These are phyloP conservation scores for Mastigias papua DNA, from an alignment of 30 jellyfish, hydroid and myxozoan species.

Conservation along the genomic window DNA sequence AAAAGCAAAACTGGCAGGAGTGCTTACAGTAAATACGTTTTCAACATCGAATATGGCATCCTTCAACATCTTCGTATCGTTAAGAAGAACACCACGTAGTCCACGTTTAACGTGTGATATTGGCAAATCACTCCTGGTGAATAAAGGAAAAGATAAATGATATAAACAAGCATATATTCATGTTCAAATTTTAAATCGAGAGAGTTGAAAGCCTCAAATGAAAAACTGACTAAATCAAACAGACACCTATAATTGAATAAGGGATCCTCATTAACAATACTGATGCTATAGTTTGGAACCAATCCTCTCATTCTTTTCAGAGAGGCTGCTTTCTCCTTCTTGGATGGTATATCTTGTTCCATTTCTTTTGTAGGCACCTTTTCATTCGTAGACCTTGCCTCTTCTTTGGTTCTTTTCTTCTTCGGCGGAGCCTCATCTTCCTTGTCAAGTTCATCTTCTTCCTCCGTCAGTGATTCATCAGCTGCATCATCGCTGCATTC, in stretches of 20 bases:
- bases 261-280: not conserved
- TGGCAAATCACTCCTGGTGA: conserved; percentile 52
- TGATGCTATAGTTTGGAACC: not conserved
- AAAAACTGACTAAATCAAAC: too few relatives aligned
- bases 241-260: not conserved
- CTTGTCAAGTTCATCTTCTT: not conserved
- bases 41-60: conserved; percentile 37
- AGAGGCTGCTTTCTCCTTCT: not conserved
- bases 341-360: not conserved
- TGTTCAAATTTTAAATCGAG: too few relatives aligned
- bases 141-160: not conserved
- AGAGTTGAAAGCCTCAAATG: too few relatives aligned
- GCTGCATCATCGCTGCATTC: not conserved
- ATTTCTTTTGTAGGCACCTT: too few relatives aligned
- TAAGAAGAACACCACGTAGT: conserved; percentile 25
- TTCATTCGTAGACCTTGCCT: not conserved
- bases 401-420: not conserved
- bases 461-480: not conserved
- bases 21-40: conserved; percentile 55
- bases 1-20: too few relatives aligned
- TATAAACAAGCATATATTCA: too few relatives aligned
- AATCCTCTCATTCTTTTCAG: not conserved
- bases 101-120: conserved; percentile 60
- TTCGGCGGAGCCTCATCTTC: not conserved
- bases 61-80: conserved; percentile 47